Percentiles rank a stretch among this genome's conserved stretches.
Conservation (phyloP, 2,113 vertebrate genomes). For the Ancistrus triradiatus region DNA sequence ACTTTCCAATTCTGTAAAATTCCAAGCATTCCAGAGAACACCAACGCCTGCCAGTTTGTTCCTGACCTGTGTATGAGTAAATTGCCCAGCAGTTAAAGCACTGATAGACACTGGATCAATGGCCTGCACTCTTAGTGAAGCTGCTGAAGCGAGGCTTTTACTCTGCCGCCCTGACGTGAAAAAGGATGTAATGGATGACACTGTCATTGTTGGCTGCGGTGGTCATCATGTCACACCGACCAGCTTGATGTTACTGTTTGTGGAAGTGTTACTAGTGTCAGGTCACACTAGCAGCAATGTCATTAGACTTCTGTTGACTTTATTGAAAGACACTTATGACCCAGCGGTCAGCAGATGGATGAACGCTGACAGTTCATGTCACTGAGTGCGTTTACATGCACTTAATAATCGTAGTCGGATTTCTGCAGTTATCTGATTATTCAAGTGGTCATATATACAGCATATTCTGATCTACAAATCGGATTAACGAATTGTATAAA, state of each 20-base stretch:
- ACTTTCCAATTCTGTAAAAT: background rate
- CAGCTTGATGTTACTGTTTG: background rate
- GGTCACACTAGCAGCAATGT: constrained; percentile 33
- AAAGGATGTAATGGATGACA: no score
- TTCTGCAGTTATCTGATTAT: no score
- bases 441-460: no score
- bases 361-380: no score
- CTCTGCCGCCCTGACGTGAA: no score
- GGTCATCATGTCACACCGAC: background rate
- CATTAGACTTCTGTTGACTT: background rate
- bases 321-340: constrained; percentile 20
- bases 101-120: constrained; percentile 2
- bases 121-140: background rate
- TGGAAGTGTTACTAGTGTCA: constrained; percentile 9
- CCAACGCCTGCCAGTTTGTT: background rate
- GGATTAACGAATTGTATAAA: no score
- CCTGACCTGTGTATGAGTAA: background rate
- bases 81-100: background rate
- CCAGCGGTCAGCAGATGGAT: background rate
- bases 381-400: no score
- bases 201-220: background rate
- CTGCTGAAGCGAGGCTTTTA: background rate
- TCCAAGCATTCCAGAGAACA: background rate
- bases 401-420: no score
- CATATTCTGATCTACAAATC: no score